Evolutionary conservation across 1,140 invertebrate species (phyloP).

Genomic region (Dendrolimus punctatus): DNA sequence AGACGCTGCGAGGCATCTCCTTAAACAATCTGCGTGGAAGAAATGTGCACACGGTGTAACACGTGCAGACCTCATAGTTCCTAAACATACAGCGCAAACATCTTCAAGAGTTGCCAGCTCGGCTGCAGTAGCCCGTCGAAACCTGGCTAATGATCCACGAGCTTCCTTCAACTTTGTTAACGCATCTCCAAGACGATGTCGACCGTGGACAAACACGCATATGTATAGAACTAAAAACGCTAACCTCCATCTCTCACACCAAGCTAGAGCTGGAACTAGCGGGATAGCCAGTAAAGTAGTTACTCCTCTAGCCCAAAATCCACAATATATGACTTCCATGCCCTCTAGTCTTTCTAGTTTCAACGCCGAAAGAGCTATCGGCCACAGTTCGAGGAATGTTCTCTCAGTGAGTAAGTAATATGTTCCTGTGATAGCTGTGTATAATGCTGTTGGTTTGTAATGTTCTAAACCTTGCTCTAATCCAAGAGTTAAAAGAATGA

Average conservation of each 20-base stretch:
- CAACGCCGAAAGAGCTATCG: constrained; percentile 70
- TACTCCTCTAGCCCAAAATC: constrained; percentile 74
- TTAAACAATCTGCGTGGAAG: constrained; percentile 83
- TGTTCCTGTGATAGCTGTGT: constrained; percentile 76
- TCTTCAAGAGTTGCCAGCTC: constrained; percentile 81
- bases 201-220: constrained; percentile 78
- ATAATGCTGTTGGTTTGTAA: constrained; percentile 78
- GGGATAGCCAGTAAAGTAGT: constrained; percentile 74
- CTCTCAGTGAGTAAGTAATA: constrained; percentile 85
- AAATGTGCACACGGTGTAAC: constrained; percentile 84
- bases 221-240: constrained; percentile 75
- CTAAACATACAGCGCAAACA: constrained; percentile 83
- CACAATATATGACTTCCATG: constrained; percentile 78
- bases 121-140: constrained; percentile 75
- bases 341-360: constrained; percentile 77
- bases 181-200: constrained; percentile 74
- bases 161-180: constrained; percentile 73
- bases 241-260: constrained; percentile 73
- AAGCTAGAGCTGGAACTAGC: constrained; percentile 68
- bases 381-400: constrained; percentile 78
- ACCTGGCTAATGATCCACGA: constrained; percentile 74
- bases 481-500: constrained; percentile 82
- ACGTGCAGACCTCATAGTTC: constrained; percentile 77
- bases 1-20: constrained; percentile 79
- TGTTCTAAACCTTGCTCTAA: constrained; percentile 83